Percentiles rank a stretch among this genome's conserved stretches.
Evolutionary conservation across 1,140 invertebrate genomes (phyloP).

Genomic region (Lepidotrigona ventralis): DNA sequence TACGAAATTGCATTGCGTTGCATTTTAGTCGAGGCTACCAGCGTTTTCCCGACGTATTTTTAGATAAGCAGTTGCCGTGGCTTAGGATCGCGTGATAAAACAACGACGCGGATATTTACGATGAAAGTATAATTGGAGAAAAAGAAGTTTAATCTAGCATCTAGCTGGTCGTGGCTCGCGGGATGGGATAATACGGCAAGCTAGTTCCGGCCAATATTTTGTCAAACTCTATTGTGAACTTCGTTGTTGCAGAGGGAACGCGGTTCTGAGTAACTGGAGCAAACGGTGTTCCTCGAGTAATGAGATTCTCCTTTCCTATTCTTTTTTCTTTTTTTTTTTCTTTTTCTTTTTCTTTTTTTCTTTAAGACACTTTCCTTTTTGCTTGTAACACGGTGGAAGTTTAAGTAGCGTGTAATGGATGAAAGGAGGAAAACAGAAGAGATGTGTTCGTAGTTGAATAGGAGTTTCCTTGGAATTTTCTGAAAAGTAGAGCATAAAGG

Average conservation of each 20-base stretch:
- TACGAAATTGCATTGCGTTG: background rate
- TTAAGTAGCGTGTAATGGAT: background rate
- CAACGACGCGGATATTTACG: constrained; percentile 15
- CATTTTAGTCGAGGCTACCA: background rate
- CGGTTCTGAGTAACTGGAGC: background rate
- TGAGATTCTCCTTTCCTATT: background rate
- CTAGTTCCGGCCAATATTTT: background rate
- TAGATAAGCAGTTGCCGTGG: background rate
- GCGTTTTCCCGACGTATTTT: background rate
- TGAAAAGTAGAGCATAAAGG: background rate
- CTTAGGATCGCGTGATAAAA: background rate
- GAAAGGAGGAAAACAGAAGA: background rate
- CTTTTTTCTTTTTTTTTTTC: no score
- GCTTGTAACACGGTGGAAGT: background rate
- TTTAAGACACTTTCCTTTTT: background rate
- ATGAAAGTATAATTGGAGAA: constrained; percentile 21
- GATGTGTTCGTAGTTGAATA: background rate
- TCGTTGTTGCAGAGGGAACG: background rate
- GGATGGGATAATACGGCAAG: background rate
- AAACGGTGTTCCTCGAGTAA: constrained; percentile 6
- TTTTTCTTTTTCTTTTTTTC: background rate
- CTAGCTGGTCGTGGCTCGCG: background rate
- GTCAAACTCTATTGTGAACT: background rate
- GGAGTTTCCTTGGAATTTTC: background rate
- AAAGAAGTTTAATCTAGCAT: background rate